phyloP scores from a whole-genome alignment of 2,797 vertebrate species.

The Bradypodion ventrale region DNA sequence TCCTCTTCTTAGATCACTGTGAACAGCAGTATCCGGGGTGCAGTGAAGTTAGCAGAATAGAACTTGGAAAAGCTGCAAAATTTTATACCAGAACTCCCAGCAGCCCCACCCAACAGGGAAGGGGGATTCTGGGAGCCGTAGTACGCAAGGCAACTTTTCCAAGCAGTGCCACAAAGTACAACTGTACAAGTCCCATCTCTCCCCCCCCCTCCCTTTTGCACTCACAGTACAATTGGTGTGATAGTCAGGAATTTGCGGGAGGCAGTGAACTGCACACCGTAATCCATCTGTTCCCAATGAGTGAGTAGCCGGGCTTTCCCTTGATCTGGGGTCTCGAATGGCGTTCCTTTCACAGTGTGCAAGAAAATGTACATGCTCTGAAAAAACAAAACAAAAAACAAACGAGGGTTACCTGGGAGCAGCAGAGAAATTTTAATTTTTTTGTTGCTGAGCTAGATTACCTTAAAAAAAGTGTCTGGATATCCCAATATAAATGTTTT shows the following conservation, averaged over 20 bases:
- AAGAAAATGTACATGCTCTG: conserved; percentile 98
- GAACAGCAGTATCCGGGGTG: fast-evolving
- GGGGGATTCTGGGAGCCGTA: too few relatives aligned
- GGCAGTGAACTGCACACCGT: conserved; percentile 94
- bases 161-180: not conserved
- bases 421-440: too few relatives aligned
- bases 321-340: conserved; percentile 96
- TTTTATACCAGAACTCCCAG: not conserved
- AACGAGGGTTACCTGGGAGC: not conserved
- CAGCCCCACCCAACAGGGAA: not conserved
- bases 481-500: not conserved
- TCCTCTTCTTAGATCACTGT: not conserved
- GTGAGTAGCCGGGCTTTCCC: conserved; percentile 94
- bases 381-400: conserved; percentile 34
- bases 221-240: conserved; percentile 96
- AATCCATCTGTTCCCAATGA: conserved; percentile 99
- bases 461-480: not conserved
- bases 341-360: conserved; percentile 95
- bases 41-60: not conserved
- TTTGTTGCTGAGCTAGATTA: not conserved
- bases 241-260: conserved; percentile 98
- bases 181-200: not conserved
- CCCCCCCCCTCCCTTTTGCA: conserved; percentile 1
- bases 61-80: fast-evolving
- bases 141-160: too few relatives aligned